Base-by-base conservation (phyloP, 2,888 invertebrate genomes). In the Drosophila borborema region DNA sequence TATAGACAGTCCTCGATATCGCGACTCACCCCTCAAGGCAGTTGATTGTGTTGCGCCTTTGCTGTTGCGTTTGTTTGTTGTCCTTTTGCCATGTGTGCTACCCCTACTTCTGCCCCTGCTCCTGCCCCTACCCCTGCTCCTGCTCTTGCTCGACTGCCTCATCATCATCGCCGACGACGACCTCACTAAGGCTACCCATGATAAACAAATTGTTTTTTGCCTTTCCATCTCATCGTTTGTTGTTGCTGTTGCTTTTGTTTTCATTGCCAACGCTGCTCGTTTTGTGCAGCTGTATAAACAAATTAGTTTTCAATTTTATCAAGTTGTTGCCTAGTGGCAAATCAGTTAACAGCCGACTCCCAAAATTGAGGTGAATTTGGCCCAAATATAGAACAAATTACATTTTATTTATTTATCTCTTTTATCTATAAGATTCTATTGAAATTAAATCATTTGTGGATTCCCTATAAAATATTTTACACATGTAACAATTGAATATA, bases 251-350 rank as follows among this genome's bases (percentile, higher is more conserved):
- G 49, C 49, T 31, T 49, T 79, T 89, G 85, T 84, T 85, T 82
- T 87, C 80, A 72, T 76, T 86, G 77, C 76, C 71, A 49, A 55
- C 77, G 90, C 64, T 90, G 90, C 82, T 86, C 86, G 82, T 75
- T 86, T 87, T 78, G 56, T 79, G 91, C 90, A 90, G 90, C 90
- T 90, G 90, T 83, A 83, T 91, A 91, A 90, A 90, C 91, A 90
- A 84, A 86, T 88, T 88, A 90, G 90, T 90, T 90, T 90, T 80
- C 82, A 80, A 84, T 87, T 89, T 86, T 75, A 80, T 80, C 77
- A 81, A 86, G 74, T 80, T 84, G 68, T 75, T 74, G 76, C 74
- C 75, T 62, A 71, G 66, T 66, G 69, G 66, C 69, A 68, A 51
- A 76, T 61, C 75, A 67, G 61, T 67, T 64, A 80, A 68, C 61